These are phyloP conservation scores for Tribolium madens DNA, from an alignment of 1,140 invertebrate genomes.

Conservation along the genomic window DNA sequence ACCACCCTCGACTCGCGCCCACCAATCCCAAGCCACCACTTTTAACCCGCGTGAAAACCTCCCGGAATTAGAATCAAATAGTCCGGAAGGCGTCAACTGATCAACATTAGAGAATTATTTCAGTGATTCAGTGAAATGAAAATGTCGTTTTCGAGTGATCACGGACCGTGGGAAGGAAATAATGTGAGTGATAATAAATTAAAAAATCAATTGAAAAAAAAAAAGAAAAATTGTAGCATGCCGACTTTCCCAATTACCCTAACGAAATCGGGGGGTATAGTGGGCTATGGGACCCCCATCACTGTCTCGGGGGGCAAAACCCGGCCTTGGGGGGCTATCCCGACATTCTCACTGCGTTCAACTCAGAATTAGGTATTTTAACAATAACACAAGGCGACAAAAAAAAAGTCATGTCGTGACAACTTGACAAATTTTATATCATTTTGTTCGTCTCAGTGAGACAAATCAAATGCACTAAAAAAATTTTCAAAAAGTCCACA, in stretches of 20 bases:
- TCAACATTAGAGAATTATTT: background rate
- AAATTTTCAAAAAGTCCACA: too few relatives aligned
- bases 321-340: constrained; percentile 65
- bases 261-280: constrained; percentile 64
- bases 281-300: constrained; percentile 63
- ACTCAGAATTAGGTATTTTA: constrained; percentile 68
- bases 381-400: too few relatives aligned
- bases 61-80: background rate
- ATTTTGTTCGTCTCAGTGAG: too few relatives aligned
- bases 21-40: constrained; percentile 11
- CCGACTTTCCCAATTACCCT: constrained; percentile 62
- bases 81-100: background rate
- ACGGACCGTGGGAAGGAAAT: constrained; percentile 60
- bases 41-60: background rate
- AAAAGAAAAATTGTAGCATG: constrained; percentile 46
- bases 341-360: constrained; percentile 70
- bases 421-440: too few relatives aligned
- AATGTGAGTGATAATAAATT: constrained; percentile 55
- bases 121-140: constrained; percentile 56
- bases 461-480: too few relatives aligned
- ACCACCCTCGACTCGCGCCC: constrained; percentile 19
- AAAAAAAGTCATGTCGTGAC: too few relatives aligned
- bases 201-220: background rate
- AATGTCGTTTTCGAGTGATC: constrained; percentile 64
- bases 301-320: constrained; percentile 61